Conservation (phyloP, 2,797 vertebrate species). For the Chaetophractus vellerosus region DNA sequence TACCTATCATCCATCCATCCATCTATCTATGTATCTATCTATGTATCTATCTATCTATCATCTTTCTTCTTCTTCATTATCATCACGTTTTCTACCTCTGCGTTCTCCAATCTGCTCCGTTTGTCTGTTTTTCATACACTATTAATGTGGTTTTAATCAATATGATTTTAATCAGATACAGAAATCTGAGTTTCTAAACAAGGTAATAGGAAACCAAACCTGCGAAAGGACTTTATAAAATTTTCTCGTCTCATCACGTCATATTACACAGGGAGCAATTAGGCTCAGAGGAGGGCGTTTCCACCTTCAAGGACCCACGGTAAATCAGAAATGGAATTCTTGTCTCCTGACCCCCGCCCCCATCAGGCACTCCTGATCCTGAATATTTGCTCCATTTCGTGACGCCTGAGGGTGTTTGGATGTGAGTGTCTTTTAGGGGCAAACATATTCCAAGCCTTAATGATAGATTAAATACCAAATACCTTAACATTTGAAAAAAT, state of each 20-base stretch:
- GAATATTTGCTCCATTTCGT: not conserved
- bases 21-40: no score
- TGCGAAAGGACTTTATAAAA: not conserved
- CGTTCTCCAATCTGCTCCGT: not conserved
- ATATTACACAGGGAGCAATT: not conserved
- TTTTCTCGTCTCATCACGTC: not conserved
- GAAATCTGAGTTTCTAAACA: not conserved
- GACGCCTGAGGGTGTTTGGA: slow-evolving; percentile 67
- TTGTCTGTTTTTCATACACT: not conserved
- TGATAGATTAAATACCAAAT: slow-evolving; percentile 91
- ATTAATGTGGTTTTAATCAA: slow-evolving; percentile 21
- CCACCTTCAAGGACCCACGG: not conserved
- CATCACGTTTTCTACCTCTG: not conserved
- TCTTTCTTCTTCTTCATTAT: not conserved
- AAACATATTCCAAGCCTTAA: slow-evolving; percentile 84
- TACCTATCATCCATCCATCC: not conserved
- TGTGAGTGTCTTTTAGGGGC: slow-evolving; percentile 76
- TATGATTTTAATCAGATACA: not conserved
- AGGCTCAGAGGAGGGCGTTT: not conserved
- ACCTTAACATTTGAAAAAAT: slow-evolving; percentile 90
- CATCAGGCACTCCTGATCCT: not conserved
- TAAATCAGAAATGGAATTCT: not conserved
- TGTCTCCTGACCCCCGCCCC: slow-evolving; percentile 2
- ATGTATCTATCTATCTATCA: no score
- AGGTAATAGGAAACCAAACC: not conserved